Evolutionary conservation across 2,888 invertebrate species (phyloP), one percentile per base, ranked within the genome.

Genomic region (Nemoura dubitans): DNA sequence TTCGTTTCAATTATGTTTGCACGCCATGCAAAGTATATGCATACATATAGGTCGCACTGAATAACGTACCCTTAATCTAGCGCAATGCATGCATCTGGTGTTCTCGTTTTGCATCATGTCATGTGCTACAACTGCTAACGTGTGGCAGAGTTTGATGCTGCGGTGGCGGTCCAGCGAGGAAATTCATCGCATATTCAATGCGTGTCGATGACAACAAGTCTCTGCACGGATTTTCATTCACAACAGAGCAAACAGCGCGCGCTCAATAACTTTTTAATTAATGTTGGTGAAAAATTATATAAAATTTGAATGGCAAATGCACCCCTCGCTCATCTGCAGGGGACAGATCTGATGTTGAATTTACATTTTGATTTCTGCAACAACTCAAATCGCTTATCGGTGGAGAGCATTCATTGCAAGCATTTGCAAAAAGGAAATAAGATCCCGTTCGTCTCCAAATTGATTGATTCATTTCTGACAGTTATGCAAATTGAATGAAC

Each of bases 1-100:
- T 59, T 59, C 59, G 59, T 59, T 59, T 59, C 59, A 59, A 59
- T 59, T 59, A 59, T 59, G 59, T 59, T 59, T 59, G 59, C 59
- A 59, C 21, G 59, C 59, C 59, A 21, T 59, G 21, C 59, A 59
- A 59, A 6, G 10, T 36, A 36, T 36, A 36, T 10, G 10, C 36
- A n/a, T n/a, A n/a, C n/a, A n/a, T 59, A 59, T 59, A 59, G 6
- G 59, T 59, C 2, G 59, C 21, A 59, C n/a, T n/a, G n/a, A n/a
- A n/a, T n/a, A n/a, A n/a, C n/a, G n/a, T 21, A 59, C 59, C 59
- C 59, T 59, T 59, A 59, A 59, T 59, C 59, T 21, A 59, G 16
- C 14, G 59, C 36, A 6, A 36, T 36, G 36, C 59, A 59, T 59
- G 59, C 59, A 59, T 36, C 5, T 36, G 10, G 10, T 59, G 59